A percentile compares a stretch with the other conserved stretches of the same genome.
These are phyloP conservation scores for Ptychadena robeensis DNA, from an alignment of 2,797 vertebrate species.

Conservation along the genomic window DNA sequence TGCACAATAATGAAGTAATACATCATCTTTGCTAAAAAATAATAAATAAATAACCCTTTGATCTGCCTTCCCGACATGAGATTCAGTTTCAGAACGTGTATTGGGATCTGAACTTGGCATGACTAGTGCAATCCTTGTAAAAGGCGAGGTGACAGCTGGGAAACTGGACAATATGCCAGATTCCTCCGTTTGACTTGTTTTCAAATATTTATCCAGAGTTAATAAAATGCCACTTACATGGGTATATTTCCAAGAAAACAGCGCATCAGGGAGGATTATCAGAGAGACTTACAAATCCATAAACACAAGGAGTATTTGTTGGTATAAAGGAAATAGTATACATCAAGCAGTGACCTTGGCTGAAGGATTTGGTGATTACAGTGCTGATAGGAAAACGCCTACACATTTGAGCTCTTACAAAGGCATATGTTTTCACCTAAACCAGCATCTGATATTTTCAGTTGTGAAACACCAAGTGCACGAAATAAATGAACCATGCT, in stretches of 20 bases:
- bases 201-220: conserved; percentile 58
- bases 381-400: not conserved
- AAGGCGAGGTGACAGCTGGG: conserved; percentile 57
- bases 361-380: conserved; percentile 24
- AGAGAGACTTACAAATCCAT: conserved; percentile 27
- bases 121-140: conserved; percentile 41
- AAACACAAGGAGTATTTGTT: conserved; percentile 34
- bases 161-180: conserved; percentile 55
- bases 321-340: conserved; percentile 16
- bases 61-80: conserved; percentile 47
- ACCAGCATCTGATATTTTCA: not conserved
- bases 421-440: conserved; percentile 17
- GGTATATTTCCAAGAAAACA: conserved; percentile 42
- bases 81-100: conserved; percentile 38
- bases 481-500: not conserved
- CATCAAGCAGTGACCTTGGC: conserved; percentile 38
- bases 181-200: conserved; percentile 55
- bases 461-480: not conserved
- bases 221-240: conserved; percentile 54
- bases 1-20: not conserved
- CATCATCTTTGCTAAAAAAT: conserved; percentile 3
- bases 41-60: conserved; percentile 44
- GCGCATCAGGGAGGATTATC: conserved; percentile 40
- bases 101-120: conserved; percentile 47
- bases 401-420: conserved; percentile 1